Base-by-base conservation (phyloP, 2,797 vertebrate species). In the Babyrousa celebensis region DNA sequence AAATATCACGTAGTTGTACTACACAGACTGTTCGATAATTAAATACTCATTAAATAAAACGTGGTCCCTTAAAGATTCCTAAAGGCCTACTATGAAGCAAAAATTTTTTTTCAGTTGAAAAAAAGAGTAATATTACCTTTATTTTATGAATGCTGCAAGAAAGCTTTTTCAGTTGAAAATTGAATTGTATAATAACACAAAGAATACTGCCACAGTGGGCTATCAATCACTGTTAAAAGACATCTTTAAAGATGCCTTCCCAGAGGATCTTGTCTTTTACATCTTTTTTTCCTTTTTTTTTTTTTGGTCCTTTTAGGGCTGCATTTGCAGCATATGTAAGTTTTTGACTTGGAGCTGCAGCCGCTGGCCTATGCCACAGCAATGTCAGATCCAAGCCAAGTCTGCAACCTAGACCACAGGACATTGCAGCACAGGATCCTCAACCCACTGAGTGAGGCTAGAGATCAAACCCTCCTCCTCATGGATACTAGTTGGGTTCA, bases 11-110 rank as follows among this genome's bases (percentile, higher is more conserved):
- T 92, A 80, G 18, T 68, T 71, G 15, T 48, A 89, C 3, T 52
- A 23, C 27, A 58, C 17, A 40, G 18, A 63, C 36, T 85, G 29
- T 25, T 67, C 6, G 23, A 4, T 77, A 62, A 85, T 84, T 74
- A 86, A 82, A 32, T 71, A 14, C 48, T 70, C 68, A 43, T 82
- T 65, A 63, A 43, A 82, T 72, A 85, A 85, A 85, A 87, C 12
- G 67, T 78, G 8, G 15, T 18, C 48, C 23, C 54, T 79, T 72
- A 85, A 56, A 85, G 16, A 89, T 40, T 43, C 20, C 65, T 14
- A 60, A 84, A 85, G 48, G 6, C 16, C 43, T 89, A 23, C 54
- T 27, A 56, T 36, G 9, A 60, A 87, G 18, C 74, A 40, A 85
- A 56, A 12, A 11, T 0, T 0, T 29, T 4, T n/a, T 32, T 56